Base-by-base conservation (phyloP, 2,888 invertebrate genomes). In the Cactoblastis cactorum region DNA sequence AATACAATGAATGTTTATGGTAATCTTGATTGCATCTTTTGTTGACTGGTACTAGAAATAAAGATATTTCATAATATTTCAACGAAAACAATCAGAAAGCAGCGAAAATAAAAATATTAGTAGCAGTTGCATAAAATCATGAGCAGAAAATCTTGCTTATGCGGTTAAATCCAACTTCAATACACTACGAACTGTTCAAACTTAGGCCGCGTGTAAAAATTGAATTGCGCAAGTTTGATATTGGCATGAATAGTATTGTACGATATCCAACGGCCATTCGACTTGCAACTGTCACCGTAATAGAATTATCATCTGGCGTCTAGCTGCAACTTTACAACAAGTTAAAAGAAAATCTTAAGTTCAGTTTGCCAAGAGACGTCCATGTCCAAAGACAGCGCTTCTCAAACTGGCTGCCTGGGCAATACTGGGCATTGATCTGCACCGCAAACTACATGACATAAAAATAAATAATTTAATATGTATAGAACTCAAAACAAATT, bases 301-400 rank as follows among this genome's bases (percentile, higher is more conserved):
- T 54, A 53, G 53, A 49, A 54, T 58, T 58, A 55, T 58, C 54
- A 54, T 50, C 52, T 50, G 51, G 51, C 53, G 51, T 55, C 57
- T 48, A 54, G 55, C 51, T 50, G 49, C 46, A 53, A 56, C 56
- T 58, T 58, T 52, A 37, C 50, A 53, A 52, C 52, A 56, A 56
- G 54, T 55, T 53, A 55, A 56, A 37, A 54, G 56, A 54, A 56
- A 54, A 51, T 54, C 49, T 51, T 45, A 56, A 54, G 45, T 56
- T 54, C 52, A 52, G 47, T 53, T 53, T 52, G 50, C 49, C 53
- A 51, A 48, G 50, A 51, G 53, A 58, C 51, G 51, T 53, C 55
- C 51, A 53, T 58, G 52, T 54, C 14, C 39, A 34, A 32, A 14
- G 41, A 37, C 11, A 12, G 46, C 9, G 22, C 22, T 53, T 54